These are phyloP conservation scores for Tragulus kanchil DNA, from an alignment of 2,113 vertebrate species.

Conservation along the genomic window DNA sequence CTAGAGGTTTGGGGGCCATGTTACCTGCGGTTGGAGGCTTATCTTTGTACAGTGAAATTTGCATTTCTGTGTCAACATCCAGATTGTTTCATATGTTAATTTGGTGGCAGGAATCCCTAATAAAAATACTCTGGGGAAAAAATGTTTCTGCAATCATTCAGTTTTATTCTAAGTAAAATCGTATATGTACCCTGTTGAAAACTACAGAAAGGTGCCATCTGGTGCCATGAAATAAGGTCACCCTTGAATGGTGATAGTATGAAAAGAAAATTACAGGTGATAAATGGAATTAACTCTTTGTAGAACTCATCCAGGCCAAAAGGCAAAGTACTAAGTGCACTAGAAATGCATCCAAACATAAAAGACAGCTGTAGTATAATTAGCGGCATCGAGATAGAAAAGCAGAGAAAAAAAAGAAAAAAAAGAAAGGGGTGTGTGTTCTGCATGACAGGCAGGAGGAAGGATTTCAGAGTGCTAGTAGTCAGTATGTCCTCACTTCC, in stretches of 20 bases:
- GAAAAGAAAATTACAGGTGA: background rate
- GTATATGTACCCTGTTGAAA: constrained; percentile 20
- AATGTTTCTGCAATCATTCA: constrained; percentile 80
- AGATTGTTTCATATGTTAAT: constrained; percentile 99
- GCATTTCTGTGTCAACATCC: constrained; percentile 97
- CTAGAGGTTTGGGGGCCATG: constrained; percentile 85
- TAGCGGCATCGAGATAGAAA: background rate
- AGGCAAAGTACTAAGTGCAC: background rate
- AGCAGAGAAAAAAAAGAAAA: background rate
- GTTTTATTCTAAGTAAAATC: constrained; percentile 63
- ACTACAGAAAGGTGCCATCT: background rate
- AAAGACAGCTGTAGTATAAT: background rate
- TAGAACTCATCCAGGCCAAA: background rate
- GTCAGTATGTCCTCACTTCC: background rate
- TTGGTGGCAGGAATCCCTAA: constrained; percentile 96
- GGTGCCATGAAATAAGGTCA: constrained; percentile 22
- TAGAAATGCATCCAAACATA: background rate
- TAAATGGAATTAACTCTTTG: background rate
- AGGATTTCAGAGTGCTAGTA: background rate
- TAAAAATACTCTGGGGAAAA: constrained; percentile 89
- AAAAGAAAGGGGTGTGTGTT: background rate
- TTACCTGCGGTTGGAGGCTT: constrained; percentile 95
- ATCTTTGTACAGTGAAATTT: constrained; percentile 98
- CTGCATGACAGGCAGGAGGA: background rate
- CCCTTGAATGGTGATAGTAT: constrained; percentile 3